Conservation (phyloP, 1,140 invertebrate genomes). For the Rhyacophila brunnea region DNA sequence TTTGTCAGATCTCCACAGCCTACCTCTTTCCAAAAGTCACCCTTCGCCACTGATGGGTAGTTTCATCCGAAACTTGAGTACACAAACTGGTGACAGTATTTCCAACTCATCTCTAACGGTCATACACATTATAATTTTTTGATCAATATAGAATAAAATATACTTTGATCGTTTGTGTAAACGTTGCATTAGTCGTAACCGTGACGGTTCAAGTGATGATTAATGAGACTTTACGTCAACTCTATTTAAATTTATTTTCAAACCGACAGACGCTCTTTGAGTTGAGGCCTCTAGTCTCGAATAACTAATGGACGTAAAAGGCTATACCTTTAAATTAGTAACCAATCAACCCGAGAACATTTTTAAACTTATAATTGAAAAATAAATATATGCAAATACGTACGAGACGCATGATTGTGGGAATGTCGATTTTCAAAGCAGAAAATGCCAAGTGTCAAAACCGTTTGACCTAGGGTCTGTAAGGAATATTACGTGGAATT, state of each 20-base stretch:
- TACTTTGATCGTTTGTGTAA: too few relatives aligned
- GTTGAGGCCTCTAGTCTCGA: slow-evolving; percentile 1
- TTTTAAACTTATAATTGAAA: slow-evolving; percentile 33
- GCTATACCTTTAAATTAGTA: slow-evolving; percentile 26
- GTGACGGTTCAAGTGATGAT: slow-evolving; percentile 18
- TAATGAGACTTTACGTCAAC: slow-evolving; percentile 31
- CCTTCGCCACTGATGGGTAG: too few relatives aligned
- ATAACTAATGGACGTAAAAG: slow-evolving; percentile 24
- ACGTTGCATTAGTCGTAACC: neutral
- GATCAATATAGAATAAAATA: too few relatives aligned
- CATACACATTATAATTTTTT: too few relatives aligned
- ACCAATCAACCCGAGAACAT: slow-evolving; percentile 23
- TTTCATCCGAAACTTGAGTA: too few relatives aligned
- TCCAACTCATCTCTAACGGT: too few relatives aligned
- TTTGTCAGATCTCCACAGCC: too few relatives aligned
- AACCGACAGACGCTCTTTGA: slow-evolving; percentile 22
- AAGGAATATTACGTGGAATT: too few relatives aligned
- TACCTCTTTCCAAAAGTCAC: too few relatives aligned
- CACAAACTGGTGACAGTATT: too few relatives aligned
- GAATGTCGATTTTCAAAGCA: slow-evolving; percentile 8
- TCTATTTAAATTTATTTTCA: slow-evolving; percentile 32
- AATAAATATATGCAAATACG: slow-evolving; percentile 30
- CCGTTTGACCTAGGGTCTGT: neutral
- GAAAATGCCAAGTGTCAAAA: neutral
- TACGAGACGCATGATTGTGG: slow-evolving; percentile 17